Conservation (phyloP, 2,888 invertebrate genomes). For the Bhutanitis thaidina region DNA sequence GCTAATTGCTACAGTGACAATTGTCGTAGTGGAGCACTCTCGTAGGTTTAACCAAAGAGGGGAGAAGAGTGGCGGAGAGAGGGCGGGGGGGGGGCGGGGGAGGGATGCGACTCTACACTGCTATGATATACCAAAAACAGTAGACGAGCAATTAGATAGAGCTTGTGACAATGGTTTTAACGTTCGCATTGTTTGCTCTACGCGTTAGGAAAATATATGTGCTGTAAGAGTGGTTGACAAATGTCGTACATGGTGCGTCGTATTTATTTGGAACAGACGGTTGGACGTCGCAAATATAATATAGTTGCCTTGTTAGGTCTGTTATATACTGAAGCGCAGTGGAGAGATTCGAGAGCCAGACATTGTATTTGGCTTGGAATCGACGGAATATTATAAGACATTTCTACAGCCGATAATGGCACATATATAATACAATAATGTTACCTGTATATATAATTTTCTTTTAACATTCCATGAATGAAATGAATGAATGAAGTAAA, state of each 20-base stretch:
- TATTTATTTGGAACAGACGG: not conserved
- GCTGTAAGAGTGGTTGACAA: not conserved
- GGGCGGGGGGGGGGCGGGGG: not conserved
- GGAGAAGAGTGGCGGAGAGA: not conserved
- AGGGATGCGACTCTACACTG: not conserved
- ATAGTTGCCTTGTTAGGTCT: too few relatives aligned
- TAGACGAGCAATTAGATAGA: slow-evolving; percentile 5
- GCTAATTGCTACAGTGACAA: slow-evolving; percentile 1
- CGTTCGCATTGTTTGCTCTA: not conserved
- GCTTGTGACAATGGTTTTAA: slow-evolving; percentile 9
- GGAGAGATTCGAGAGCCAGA: too few relatives aligned
- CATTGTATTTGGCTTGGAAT: too few relatives aligned
- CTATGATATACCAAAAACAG: slow-evolving; percentile 1
- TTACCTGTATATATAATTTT: too few relatives aligned
- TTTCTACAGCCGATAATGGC: too few relatives aligned
- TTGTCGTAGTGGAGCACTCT: not conserved
- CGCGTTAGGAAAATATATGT: not conserved
- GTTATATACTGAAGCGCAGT: too few relatives aligned
- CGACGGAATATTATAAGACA: too few relatives aligned
- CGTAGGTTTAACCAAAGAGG: not conserved
- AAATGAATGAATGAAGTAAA: too few relatives aligned
- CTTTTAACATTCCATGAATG: too few relatives aligned
- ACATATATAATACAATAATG: too few relatives aligned
- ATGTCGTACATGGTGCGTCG: slow-evolving; percentile 1
- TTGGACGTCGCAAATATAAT: not conserved